Percentiles rank a stretch among this genome's conserved stretches.
Conservation (phyloP, 1,140 invertebrate species). For the Mizuhopecten yessoensis region DNA sequence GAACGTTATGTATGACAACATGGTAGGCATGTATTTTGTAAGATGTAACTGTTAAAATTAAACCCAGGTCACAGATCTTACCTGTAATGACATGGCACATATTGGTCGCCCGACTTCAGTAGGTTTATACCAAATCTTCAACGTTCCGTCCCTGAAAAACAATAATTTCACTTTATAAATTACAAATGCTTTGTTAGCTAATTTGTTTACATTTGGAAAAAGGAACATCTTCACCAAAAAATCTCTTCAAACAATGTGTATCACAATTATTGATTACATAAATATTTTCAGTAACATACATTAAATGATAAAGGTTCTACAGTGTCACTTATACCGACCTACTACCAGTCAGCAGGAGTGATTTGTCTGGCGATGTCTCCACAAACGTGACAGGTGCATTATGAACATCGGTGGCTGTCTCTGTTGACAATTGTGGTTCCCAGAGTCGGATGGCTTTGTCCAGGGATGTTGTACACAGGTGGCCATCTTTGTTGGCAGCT, state of each 20-base stretch:
- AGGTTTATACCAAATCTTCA: conserved; percentile 70
- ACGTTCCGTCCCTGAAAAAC: conserved; percentile 70
- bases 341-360: conserved; percentile 71
- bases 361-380: conserved; percentile 46
- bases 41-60: too few relatives aligned
- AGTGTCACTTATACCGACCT: conserved; percentile 77
- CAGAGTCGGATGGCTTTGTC: conserved; percentile 77
- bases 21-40: too few relatives aligned
- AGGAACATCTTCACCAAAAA: too few relatives aligned
- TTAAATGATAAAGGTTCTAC: not conserved
- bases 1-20: too few relatives aligned
- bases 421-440: conserved; percentile 66
- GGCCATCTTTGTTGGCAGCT: conserved; percentile 65
- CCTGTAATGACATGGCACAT: conserved; percentile 43
- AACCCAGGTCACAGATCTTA: not conserved
- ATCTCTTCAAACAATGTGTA: too few relatives aligned
- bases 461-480: conserved; percentile 74
- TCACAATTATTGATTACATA: too few relatives aligned
- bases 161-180: conserved; percentile 11
- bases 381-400: conserved; percentile 75
- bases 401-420: conserved; percentile 62
- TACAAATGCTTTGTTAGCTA: too few relatives aligned
- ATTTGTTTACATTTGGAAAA: too few relatives aligned
- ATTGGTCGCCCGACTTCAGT: not conserved
- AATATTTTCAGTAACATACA: not conserved